Conservation (phyloP, 2,797 vertebrate genomes). For the Siniperca obscura region DNA sequence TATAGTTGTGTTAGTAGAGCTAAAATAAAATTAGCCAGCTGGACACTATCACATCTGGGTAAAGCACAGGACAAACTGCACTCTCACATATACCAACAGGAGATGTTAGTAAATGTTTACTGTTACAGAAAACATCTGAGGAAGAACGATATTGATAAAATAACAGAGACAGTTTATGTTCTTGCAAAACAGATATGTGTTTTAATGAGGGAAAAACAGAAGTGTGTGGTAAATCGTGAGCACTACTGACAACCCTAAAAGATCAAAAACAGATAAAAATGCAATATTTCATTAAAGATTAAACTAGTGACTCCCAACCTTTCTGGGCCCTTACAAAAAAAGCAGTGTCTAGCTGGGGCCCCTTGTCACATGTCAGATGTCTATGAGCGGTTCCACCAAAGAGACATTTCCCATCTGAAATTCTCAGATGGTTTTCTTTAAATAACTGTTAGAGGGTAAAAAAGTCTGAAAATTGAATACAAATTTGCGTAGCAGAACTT, state of each 20-base stretch:
- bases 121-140: background rate
- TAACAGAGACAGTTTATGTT: background rate
- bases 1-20: slow-evolving; percentile 20
- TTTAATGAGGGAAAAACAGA: background rate
- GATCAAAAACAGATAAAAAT: background rate
- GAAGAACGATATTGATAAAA: background rate
- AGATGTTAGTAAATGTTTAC: slow-evolving; percentile 21
- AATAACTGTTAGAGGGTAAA: too few relatives aligned
- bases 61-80: background rate
- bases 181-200: background rate
- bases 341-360: too few relatives aligned
- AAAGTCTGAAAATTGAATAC: too few relatives aligned
- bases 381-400: too few relatives aligned
- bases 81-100: background rate
- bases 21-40: slow-evolving; percentile 17
- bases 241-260: background rate
- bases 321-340: too few relatives aligned
- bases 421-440: too few relatives aligned
- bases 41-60: slow-evolving; percentile 27
- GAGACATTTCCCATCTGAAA: too few relatives aligned
- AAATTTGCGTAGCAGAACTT: too few relatives aligned
- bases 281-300: too few relatives aligned
- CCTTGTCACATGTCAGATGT: too few relatives aligned
- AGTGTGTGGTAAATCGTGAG: background rate
- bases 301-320: too few relatives aligned